phyloP scores from a whole-genome alignment of 2,888 invertebrate species.

The Epistrophella euchroma region DNA sequence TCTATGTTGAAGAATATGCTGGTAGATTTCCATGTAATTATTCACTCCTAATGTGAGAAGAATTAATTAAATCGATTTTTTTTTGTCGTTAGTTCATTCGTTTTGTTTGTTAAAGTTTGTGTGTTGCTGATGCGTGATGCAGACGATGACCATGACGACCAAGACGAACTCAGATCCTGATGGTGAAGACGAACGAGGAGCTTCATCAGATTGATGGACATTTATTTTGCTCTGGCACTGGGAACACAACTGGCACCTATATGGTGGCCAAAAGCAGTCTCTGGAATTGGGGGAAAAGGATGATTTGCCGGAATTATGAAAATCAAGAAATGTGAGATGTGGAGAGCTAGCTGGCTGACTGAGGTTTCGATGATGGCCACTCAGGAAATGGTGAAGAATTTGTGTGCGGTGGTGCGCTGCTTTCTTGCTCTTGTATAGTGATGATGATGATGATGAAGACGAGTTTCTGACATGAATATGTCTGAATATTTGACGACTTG shows the following conservation, averaged over 20 bases:
- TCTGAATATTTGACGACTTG: constrained; percentile 70
- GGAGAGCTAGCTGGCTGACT: background rate
- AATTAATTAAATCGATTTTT: constrained; percentile 72
- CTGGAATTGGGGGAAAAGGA: constrained; percentile 53
- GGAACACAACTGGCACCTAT: constrained; percentile 6
- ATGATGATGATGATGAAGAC: constrained; percentile 58
- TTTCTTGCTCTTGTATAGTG: constrained; percentile 9
- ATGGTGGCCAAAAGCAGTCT: constrained; percentile 31
- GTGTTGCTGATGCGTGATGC: constrained; percentile 46
- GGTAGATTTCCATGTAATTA: constrained; percentile 69
- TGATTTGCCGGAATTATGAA: constrained; percentile 69
- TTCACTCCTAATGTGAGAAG: constrained; percentile 74
- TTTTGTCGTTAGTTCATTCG: constrained; percentile 15
- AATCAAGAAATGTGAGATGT: constrained; percentile 61
- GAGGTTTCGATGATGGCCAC: background rate
- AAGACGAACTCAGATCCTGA: constrained; percentile 10
- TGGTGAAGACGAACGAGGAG: background rate
- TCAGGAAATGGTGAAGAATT: constrained; percentile 21
- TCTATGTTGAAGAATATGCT: constrained; percentile 42
- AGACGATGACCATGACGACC: constrained; percentile 2
- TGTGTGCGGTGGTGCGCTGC: constrained; percentile 21
- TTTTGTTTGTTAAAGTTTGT: constrained; percentile 25
- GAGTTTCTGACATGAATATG: constrained; percentile 70
- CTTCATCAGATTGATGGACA: constrained; percentile 35
- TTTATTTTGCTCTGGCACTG: constrained; percentile 27